Evolutionary conservation across 2,113 vertebrate species (phyloP).

Genomic region (Vidua macroura): DNA sequence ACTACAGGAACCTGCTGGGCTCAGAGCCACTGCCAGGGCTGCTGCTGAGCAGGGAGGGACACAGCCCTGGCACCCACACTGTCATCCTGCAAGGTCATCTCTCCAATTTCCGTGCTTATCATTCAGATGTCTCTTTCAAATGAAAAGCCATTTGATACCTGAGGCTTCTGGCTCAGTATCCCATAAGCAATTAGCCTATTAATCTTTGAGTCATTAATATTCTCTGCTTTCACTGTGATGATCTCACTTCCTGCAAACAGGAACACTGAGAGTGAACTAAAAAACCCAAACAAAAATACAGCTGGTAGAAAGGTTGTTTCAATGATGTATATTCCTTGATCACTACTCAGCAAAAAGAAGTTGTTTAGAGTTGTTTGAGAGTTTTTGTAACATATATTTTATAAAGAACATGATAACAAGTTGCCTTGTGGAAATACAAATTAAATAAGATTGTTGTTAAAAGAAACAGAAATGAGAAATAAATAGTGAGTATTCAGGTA

Average conservation of each 20-base stretch:
- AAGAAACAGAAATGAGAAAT: background rate
- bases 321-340: background rate
- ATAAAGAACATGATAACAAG: background rate
- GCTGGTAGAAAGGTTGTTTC: background rate
- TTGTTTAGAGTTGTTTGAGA: background rate
- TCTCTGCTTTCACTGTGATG: conserved; percentile 73
- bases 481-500: background rate
- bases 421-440: background rate
- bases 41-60: conserved; percentile 70
- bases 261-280: background rate
- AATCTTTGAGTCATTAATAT: conserved; percentile 77
- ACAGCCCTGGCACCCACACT: conserved; percentile 58
- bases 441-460: background rate
- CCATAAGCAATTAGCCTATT: conserved; percentile 73
- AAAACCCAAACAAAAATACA: background rate
- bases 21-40: background rate
- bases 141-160: background rate
- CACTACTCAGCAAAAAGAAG: background rate
- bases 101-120: conserved; percentile 70
- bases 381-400: background rate
- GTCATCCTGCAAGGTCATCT: conserved; percentile 71
- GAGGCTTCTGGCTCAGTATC: conserved; percentile 67
- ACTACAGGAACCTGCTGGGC: background rate
- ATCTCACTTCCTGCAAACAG: conserved; percentile 72
- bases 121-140: conserved; percentile 71